Conservation (phyloP, 2,113 vertebrate genomes). For the Chaetorhynchus papuensis region DNA sequence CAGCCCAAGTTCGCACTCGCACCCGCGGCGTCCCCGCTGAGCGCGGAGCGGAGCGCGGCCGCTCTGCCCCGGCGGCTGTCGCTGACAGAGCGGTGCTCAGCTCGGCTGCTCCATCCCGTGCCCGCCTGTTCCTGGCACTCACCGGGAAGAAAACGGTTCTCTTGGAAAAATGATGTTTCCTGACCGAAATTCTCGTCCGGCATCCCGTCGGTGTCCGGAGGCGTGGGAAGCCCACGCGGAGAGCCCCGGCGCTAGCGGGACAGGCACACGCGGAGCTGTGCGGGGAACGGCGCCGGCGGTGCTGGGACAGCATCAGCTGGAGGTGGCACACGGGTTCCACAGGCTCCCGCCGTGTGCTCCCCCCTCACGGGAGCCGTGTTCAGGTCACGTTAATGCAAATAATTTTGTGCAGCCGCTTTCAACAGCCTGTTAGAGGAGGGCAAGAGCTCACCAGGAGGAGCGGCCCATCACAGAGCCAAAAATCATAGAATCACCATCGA, state of each 20-base stretch:
- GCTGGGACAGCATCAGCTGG: neutral
- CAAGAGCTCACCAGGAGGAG: neutral
- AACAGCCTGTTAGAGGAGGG: neutral
- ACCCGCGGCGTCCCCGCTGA: neutral
- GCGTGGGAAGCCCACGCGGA: neutral
- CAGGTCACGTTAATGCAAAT: neutral
- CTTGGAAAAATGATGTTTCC: neutral
- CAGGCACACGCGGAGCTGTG: accelerated
- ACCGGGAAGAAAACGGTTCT: neutral
- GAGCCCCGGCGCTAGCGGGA: neutral
- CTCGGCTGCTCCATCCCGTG: neutral
- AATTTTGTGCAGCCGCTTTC: neutral
- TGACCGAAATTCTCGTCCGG: accelerated
- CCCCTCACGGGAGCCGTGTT: accelerated
- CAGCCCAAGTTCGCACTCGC: neutral
- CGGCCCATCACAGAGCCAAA: neutral
- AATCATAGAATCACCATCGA: neutral
- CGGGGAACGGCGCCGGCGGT: accelerated
- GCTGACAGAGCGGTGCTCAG: neutral
- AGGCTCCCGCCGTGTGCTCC: neutral
- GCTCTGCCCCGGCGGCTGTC: neutral
- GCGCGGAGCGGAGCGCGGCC: neutral
- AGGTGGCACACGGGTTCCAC: neutral
- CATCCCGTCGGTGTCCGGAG: accelerated
- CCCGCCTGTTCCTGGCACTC: neutral